phyloP scores from a whole-genome alignment of 2,888 invertebrate genomes.

The Ametastegia equiseti region DNA sequence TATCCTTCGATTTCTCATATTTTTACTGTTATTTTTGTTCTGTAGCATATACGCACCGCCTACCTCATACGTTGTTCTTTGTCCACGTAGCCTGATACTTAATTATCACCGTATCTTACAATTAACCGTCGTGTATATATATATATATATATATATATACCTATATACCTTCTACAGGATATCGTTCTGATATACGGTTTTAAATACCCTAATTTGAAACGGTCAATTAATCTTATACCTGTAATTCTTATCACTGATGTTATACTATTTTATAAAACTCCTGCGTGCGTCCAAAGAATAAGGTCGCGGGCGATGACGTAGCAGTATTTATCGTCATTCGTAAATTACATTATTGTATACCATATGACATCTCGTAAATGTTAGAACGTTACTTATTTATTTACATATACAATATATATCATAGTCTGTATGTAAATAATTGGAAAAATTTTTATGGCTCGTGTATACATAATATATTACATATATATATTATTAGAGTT shows the following conservation, averaged over 20 bases:
- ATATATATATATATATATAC: no score
- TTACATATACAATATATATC: neutral
- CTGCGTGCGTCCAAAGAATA: constrained; percentile 26
- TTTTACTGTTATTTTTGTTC: no score
- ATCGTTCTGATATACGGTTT: no score
- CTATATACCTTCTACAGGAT: no score
- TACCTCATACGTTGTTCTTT: constrained; percentile 30
- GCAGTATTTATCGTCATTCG: neutral
- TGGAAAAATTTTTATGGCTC: constrained; percentile 9
- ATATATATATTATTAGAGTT: no score
- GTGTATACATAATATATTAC: no score
- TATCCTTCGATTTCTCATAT: neutral
- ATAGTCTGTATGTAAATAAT: constrained; percentile 2
- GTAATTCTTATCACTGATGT: no score
- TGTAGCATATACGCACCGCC: constrained; percentile 4
- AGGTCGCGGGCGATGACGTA: constrained; percentile 23
- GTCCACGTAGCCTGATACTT: neutral
- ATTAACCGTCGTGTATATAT: no score
- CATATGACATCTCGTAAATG: neutral
- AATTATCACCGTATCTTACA: neutral
- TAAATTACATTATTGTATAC: neutral
- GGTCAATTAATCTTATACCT: no score
- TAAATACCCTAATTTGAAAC: no score
- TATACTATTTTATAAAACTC: neutral
- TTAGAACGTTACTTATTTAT: constrained; percentile 10